These are phyloP conservation scores for Zoroaster sp. DNA, from an alignment of 53 echinoderm and acorn worm genomes.

Conservation along the genomic window DNA sequence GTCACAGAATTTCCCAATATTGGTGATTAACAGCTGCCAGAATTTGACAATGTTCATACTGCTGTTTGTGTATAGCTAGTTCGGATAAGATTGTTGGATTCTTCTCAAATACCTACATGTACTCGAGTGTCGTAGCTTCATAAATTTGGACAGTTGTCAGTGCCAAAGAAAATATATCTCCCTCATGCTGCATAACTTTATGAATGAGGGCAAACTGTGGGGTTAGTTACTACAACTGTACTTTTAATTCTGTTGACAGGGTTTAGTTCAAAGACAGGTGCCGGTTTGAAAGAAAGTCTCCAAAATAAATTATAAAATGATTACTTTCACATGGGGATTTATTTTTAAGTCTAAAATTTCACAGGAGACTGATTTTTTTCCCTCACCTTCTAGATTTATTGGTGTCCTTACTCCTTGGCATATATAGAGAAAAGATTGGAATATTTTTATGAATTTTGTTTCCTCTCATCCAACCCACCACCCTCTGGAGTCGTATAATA, in stretches of 20 bases:
- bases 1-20: not conserved
- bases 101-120: no score
- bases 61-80: no score
- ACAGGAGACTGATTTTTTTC: not conserved
- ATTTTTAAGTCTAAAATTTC: not conserved
- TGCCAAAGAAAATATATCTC: not conserved
- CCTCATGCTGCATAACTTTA: no score
- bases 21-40: not conserved
- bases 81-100: no score
- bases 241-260: not conserved
- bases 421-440: not conserved
- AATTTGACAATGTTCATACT: no score
- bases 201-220: not conserved
- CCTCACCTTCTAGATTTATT: not conserved
- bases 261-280: constrained; percentile 21
- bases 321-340: constrained; percentile 13
- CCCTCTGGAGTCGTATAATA: not conserved
- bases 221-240: not conserved
- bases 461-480: not conserved
- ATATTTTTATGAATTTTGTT: not conserved
- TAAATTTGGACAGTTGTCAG: no score
- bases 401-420: not conserved
- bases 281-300: constrained; percentile 1
- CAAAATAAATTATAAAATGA: constrained; percentile 18
- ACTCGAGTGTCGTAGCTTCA: no score